Evolutionary conservation across 2,797 vertebrate species (phyloP).

Genomic region (Ceryle rudis): DNA sequence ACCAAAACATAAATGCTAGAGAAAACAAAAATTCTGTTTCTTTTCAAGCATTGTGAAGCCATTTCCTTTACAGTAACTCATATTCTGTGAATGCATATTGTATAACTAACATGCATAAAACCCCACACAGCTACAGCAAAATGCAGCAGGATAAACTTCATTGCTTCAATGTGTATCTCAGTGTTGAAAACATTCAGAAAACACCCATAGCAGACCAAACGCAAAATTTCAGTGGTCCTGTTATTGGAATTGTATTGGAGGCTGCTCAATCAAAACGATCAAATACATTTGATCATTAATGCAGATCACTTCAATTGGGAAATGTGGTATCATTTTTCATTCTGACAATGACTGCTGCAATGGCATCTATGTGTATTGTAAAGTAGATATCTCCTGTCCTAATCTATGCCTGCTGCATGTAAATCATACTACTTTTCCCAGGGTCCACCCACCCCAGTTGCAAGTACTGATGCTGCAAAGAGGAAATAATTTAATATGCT

Average conservation of each 20-base stretch:
- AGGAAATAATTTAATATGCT: background rate
- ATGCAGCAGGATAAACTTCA: background rate
- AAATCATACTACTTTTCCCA: conserved; percentile 43
- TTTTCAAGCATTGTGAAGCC: background rate
- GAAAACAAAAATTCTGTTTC: background rate
- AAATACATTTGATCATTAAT: background rate
- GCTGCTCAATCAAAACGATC: background rate
- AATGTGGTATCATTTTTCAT: background rate
- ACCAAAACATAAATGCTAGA: background rate
- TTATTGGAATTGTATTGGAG: background rate
- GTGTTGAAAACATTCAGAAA: background rate
- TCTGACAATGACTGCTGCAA: fast-evolving
- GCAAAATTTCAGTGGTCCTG: background rate
- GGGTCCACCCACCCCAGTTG: background rate
- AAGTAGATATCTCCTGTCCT: background rate
- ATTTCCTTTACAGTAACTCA: background rate
- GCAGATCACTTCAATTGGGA: background rate
- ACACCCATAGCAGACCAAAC: background rate
- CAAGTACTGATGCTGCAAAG: background rate
- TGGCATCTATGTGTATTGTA: background rate
- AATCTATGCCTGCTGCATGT: background rate
- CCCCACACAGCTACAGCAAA: background rate
- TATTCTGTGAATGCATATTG: background rate
- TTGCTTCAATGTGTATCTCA: background rate
- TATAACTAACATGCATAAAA: background rate